These are phyloP conservation scores for Drosophila neocordata DNA, from an alignment of 1,140 invertebrate species.

Conservation along the genomic window DNA sequence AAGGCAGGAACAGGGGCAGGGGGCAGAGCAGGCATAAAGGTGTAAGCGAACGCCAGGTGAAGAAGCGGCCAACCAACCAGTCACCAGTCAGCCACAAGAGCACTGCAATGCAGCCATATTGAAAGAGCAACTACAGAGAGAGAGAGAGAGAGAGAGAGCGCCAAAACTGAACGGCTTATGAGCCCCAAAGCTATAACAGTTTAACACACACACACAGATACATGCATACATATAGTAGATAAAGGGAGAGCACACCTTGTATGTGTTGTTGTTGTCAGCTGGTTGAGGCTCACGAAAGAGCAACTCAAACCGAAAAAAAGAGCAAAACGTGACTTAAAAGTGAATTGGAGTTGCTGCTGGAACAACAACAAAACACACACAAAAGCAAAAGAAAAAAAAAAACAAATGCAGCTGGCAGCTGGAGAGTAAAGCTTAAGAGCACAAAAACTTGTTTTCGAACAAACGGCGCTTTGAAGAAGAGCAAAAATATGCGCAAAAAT, in stretches of 20 bases:
- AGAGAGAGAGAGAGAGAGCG: slow-evolving; percentile 25
- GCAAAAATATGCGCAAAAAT: slow-evolving; percentile 60
- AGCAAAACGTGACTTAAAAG: slow-evolving; percentile 81
- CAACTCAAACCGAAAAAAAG: slow-evolving; percentile 59
- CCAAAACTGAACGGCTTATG: slow-evolving; percentile 27
- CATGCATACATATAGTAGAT: slow-evolving; percentile 18
- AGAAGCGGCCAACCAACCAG: slow-evolving; percentile 51
- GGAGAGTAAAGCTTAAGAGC: slow-evolving; percentile 41
- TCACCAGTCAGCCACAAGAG: slow-evolving; percentile 7
- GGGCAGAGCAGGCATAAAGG: slow-evolving; percentile 54
- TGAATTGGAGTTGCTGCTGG: slow-evolving; percentile 66
- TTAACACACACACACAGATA: slow-evolving; percentile 43
- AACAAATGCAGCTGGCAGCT: slow-evolving; percentile 68
- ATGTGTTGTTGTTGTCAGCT: slow-evolving; percentile 68
- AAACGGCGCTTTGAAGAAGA: slow-evolving; percentile 79
- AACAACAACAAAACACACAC: background rate
- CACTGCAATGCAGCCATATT: slow-evolving; percentile 68
- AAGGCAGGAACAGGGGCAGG: slow-evolving; percentile 24
- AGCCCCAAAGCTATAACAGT: slow-evolving; percentile 76
- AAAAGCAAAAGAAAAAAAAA: background rate
- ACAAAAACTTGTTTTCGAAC: slow-evolving; percentile 72
- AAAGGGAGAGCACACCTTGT: slow-evolving; percentile 21
- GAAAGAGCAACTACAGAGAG: slow-evolving; percentile 44
- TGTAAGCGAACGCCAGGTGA: slow-evolving; percentile 78
- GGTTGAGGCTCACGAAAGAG: slow-evolving; percentile 44